Conservation (phyloP, 2,113 vertebrate genomes). For the Neopipo cinnamomea region DNA sequence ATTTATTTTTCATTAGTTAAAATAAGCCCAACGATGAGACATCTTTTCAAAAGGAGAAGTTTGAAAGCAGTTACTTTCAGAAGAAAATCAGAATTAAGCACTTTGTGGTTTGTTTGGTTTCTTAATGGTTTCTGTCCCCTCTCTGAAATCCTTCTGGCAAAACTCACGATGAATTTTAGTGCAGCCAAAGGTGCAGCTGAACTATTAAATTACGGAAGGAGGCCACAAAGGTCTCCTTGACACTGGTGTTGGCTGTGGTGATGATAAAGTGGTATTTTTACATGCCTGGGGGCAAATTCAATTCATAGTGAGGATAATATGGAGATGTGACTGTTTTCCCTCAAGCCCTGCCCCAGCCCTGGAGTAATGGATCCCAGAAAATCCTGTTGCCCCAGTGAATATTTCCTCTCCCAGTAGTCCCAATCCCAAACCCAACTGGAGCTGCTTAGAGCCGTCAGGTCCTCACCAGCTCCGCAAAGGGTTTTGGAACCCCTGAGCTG, state of each 20-base stretch:
- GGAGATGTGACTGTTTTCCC: neutral
- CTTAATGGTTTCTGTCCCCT: constrained; percentile 31
- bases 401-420: neutral
- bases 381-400: fast-evolving
- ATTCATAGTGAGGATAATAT: neutral
- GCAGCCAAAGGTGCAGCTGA: neutral
- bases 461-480: neutral
- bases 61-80: neutral
- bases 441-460: fast-evolving
- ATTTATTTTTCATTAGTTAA: constrained; percentile 11
- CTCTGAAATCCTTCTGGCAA: neutral
- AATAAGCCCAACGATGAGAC: neutral
- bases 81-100: neutral
- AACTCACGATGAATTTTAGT: neutral
- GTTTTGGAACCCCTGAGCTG: neutral
- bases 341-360: neutral
- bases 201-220: neutral
- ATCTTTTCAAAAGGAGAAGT: constrained; percentile 21
- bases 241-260: neutral
- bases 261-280: neutral
- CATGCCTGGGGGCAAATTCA: neutral
- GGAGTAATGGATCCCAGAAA: neutral
- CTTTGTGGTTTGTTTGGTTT: constrained; percentile 54
- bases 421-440: fast-evolving
- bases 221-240: neutral